Percentiles rank a stretch among this genome's conserved stretches.
phyloP scores from a whole-genome alignment of 2,797 vertebrate species.

The Pterois miles region DNA sequence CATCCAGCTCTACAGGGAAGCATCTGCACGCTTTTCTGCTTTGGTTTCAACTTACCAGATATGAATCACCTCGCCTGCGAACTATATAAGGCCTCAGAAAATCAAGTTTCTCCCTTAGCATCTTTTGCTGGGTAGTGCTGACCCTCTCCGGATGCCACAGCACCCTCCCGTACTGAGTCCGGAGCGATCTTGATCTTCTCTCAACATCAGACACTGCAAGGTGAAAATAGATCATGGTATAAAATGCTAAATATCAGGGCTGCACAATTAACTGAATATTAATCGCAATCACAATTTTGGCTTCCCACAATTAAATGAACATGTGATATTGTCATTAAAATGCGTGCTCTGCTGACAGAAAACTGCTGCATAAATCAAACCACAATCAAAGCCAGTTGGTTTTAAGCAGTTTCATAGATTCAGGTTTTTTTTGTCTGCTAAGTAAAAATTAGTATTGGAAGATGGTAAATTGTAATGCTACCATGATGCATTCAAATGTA shows the following conservation, averaged over 20 bases:
- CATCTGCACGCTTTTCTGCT: not conserved
- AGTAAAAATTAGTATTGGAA: too few relatives aligned
- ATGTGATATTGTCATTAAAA: too few relatives aligned
- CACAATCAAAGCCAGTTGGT: too few relatives aligned
- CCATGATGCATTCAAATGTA: too few relatives aligned
- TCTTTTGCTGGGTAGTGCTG: constrained; percentile 44
- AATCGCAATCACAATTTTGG: too few relatives aligned
- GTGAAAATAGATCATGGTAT: not conserved
- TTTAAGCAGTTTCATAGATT: too few relatives aligned
- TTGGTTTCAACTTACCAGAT: constrained; percentile 1
- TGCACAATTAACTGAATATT: too few relatives aligned
- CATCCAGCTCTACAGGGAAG: not conserved
- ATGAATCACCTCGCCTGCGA: constrained; percentile 25
- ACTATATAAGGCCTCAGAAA: constrained; percentile 53
- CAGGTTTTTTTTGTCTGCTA: too few relatives aligned
- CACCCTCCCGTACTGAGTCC: constrained; percentile 45
- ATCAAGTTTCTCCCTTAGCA: constrained; percentile 49
- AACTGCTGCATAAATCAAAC: too few relatives aligned
- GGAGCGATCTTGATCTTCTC: constrained; percentile 44
- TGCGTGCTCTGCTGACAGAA: too few relatives aligned
- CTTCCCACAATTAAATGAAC: too few relatives aligned
- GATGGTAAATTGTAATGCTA: too few relatives aligned
- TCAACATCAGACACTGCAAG: constrained; percentile 47
- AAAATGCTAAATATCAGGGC: not conserved
- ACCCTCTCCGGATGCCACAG: constrained; percentile 41